Conservation (phyloP, 2,113 vertebrate genomes). For the Danio rerio region GRCz12tu NC_133194.1:23511001-23511500, state of each 20-base stretch:
- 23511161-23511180: slow-evolving; percentile 69
- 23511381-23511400: slow-evolving; percentile 60
- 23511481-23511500: slow-evolving; percentile 40
- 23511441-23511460: slow-evolving; percentile 56
- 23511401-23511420: slow-evolving; percentile 54
- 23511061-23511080: no score
- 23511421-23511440: slow-evolving; percentile 53
- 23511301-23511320: slow-evolving; percentile 43
- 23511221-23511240: slow-evolving; percentile 73
- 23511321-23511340: slow-evolving; percentile 58
- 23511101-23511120: slow-evolving; percentile 28
- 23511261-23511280: slow-evolving; percentile 45
- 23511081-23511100: not conserved
- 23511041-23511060: no score
- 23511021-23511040: no score
- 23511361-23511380: slow-evolving; percentile 53
- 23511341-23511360: slow-evolving; percentile 62
- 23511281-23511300: slow-evolving; percentile 38
- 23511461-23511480: slow-evolving; percentile 39
- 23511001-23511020: no score
- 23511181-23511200: slow-evolving; percentile 61
- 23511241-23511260: slow-evolving; percentile 63
- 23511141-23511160: slow-evolving; percentile 55
- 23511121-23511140: slow-evolving; percentile 39
- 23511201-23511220: slow-evolving; percentile 69